Evolutionary conservation across 2,113 vertebrate genomes (phyloP), one percentile per base, ranked within the genome.

Genomic region (Heterotis niloticus): DNA sequence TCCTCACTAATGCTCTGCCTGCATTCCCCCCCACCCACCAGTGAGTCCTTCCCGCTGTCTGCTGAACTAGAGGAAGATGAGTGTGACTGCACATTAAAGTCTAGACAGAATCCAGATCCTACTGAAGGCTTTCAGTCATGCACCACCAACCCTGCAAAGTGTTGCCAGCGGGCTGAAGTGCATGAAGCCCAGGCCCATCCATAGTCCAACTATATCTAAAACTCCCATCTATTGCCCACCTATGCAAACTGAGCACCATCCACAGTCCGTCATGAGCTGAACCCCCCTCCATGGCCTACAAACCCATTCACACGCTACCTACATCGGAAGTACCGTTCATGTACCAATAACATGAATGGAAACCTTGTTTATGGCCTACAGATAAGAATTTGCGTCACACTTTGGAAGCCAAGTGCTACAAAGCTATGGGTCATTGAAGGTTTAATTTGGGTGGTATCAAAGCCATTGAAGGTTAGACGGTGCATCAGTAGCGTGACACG

Each of bases 101-200:
- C 86, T 86, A 87, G 90, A 91, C 90, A 90, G 88, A 83, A 85
- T 88, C 88, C 89, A 90, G 91, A 90, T 90, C 90, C 90, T 89
- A 91, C 88, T 85, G 84, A 85, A 80, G 84, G 85, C 87, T 84
- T 66, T 82, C 86, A 89, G 90, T 91, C 88, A 88, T 74, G 85
- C 84, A 82, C 87, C 54, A 24, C 65, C 16, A 20, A 14, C 51
- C 52, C 67, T 44, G 67, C 28, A 51, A n/a, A 13, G 75, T 16
- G 62, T 0, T 11, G 5, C 23, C 66, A 20, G 13, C 5, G 4
- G 62, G 34, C 7, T 28, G 5, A 44, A 5, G 20, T 54, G 64
- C 14, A n/a, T 77, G 60, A 23, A 24, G 54, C 1, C 2, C 59
- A 44, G 7, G 3, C 34, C 34, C 34, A 44, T 44, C 7, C 2